Evolutionary conservation across 2,888 invertebrate genomes (phyloP).

Genomic region (Psylliodes chrysocephalus): DNA sequence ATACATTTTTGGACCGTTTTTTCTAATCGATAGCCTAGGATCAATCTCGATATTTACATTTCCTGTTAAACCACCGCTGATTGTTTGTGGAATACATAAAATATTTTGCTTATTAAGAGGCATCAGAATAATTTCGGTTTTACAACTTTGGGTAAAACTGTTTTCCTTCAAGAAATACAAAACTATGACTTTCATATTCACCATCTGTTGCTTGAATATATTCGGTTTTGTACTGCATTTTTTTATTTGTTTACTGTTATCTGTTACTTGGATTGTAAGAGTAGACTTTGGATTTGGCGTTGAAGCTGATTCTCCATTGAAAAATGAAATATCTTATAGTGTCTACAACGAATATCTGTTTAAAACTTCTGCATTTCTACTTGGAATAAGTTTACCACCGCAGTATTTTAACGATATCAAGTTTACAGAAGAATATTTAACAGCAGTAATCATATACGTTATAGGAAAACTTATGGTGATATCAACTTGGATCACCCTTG

Average conservation of each 20-base stretch:
- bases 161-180: neutral
- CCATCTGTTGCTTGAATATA: neutral
- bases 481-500: conserved; percentile 39
- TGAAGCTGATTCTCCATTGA: neutral
- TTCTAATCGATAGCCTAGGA: conserved; percentile 42
- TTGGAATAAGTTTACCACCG: neutral
- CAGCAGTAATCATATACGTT: conserved; percentile 36
- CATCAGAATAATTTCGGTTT: conserved; percentile 20
- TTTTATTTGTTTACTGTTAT: neutral
- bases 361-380: neutral
- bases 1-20: conserved; percentile 39
- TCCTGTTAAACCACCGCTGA: neutral
- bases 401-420: neutral
- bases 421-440: conserved; percentile 29
- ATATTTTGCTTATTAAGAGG: conserved; percentile 10
- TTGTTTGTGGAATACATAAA: conserved; percentile 16
- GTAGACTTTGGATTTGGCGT: neutral
- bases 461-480: conserved; percentile 41
- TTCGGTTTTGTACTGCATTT: neutral
- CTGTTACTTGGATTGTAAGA: neutral
- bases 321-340: neutral
- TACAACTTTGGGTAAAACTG: neutral
- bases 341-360: neutral
- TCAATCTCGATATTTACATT: conserved; percentile 16
- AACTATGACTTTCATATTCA: neutral